These are phyloP conservation scores for Orthosia cruda DNA, from an alignment of 2,888 invertebrate genomes.

Conservation along the genomic window DNA sequence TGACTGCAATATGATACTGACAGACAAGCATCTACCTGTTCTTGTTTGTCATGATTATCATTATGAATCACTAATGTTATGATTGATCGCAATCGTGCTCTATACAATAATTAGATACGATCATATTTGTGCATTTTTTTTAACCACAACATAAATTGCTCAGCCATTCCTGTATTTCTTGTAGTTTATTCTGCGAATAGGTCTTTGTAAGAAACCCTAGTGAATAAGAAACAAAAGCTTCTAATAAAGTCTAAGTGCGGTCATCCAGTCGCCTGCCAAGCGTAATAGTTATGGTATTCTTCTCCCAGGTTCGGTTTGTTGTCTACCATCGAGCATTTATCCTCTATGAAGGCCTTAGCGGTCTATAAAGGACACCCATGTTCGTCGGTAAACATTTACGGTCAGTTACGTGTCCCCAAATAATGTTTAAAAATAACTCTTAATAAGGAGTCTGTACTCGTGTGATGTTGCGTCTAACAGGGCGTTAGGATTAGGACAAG, in stretches of 20 bases:
- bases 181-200: conserved; percentile 10
- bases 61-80: conserved; percentile 37
- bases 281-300: conserved; percentile 31
- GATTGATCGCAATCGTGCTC: conserved; percentile 30
- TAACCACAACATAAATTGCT: conserved; percentile 40
- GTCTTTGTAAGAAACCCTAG: background rate
- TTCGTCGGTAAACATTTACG: conserved; percentile 28
- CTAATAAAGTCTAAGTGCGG: conserved; percentile 30
- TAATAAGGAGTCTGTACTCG: conserved; percentile 23
- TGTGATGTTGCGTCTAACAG: conserved; percentile 12
- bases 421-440: conserved; percentile 50
- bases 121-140: conserved; percentile 27
- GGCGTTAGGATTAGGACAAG: conserved; percentile 36
- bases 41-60: conserved; percentile 12
- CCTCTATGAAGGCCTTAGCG: conserved; percentile 17
- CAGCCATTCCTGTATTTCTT: conserved; percentile 36
- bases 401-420: conserved; percentile 30
- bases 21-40: background rate
- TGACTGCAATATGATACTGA: conserved; percentile 15
- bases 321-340: conserved; percentile 1
- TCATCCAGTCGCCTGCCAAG: conserved; percentile 25
- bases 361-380: conserved; percentile 20
- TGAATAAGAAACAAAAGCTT: conserved; percentile 3
- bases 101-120: conserved; percentile 35
- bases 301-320: conserved; percentile 13